Evolutionary conservation across 2,113 vertebrate genomes (phyloP).

Genomic region (Caranx melampygus): DNA sequence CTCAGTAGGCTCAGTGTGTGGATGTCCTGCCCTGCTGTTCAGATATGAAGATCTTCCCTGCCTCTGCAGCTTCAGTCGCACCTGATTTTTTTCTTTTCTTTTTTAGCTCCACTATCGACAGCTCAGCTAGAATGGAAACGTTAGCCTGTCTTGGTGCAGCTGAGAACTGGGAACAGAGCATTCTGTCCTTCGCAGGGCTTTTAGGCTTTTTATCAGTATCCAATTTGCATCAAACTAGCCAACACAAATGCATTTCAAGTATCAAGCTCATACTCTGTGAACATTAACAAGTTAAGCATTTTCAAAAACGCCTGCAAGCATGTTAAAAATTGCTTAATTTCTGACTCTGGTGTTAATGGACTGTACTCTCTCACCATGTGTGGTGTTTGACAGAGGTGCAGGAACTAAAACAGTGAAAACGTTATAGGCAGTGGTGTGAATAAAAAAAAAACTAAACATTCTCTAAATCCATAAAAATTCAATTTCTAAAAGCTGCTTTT

Average conservation of each 20-base stretch:
- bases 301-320: background rate
- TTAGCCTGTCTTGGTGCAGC: slow-evolving; percentile 12
- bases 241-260: slow-evolving; percentile 32
- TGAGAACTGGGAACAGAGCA: slow-evolving; percentile 20
- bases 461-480: background rate
- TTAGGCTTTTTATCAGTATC: slow-evolving; percentile 34
- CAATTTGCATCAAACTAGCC: slow-evolving; percentile 22
- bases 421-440: background rate
- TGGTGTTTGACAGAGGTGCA: background rate
- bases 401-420: background rate
- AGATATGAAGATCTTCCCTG: slow-evolving; percentile 24
- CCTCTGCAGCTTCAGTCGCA: slow-evolving; percentile 23
- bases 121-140: slow-evolving; percentile 2
- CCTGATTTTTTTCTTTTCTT: slow-evolving; percentile 14
- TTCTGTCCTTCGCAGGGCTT: slow-evolving; percentile 20
- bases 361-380: background rate
- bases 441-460: background rate
- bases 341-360: slow-evolving; percentile 11
- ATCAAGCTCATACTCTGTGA: background rate
- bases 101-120: slow-evolving; percentile 7
- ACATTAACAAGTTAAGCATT: slow-evolving; percentile 15
- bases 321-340: slow-evolving; percentile 6
- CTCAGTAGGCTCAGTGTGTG: slow-evolving; percentile 16
- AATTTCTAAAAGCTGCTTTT: background rate
- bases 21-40: slow-evolving; percentile 11